Evolutionary conservation across 1,140 invertebrate species (phyloP).

Genomic region (Microplitis mediator): DNA sequence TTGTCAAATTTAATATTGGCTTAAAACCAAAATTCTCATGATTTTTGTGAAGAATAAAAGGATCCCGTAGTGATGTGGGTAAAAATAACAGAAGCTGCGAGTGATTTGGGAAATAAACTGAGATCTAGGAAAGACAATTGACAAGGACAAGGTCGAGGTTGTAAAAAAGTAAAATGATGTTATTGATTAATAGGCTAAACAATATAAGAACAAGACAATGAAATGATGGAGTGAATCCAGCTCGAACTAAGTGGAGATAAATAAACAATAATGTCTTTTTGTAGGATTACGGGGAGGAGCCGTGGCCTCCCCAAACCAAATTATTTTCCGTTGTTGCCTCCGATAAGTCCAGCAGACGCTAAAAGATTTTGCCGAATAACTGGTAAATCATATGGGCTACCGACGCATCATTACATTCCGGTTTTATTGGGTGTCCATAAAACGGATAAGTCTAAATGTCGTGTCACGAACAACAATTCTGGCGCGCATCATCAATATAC

Average conservation of each 20-base stretch:
- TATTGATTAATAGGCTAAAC: background rate
- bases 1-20: background rate
- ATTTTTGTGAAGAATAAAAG: too few species aligned
- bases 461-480: slow-evolving; percentile 69
- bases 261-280: slow-evolving; percentile 69
- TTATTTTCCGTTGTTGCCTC: slow-evolving; percentile 81
- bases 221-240: slow-evolving; percentile 1
- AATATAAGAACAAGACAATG: background rate
- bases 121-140: background rate
- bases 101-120: too few species aligned
- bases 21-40: background rate
- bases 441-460: slow-evolving; percentile 66
- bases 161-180: background rate
- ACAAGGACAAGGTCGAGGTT: background rate
- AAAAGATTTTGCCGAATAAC: slow-evolving; percentile 81
- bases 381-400: slow-evolving; percentile 77
- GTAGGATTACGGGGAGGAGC: slow-evolving; percentile 81
- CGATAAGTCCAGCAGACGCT: slow-evolving; percentile 80
- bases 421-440: slow-evolving; percentile 69
- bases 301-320: slow-evolving; percentile 80
- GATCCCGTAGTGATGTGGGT: too few species aligned
- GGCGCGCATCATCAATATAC: slow-evolving; percentile 66
- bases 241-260: background rate
- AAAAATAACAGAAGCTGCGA: too few species aligned
- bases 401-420: slow-evolving; percentile 80